These are phyloP conservation scores for Petaurus breviceps DNA, from an alignment of 2,113 vertebrate genomes.

Conservation along the genomic window DNA sequence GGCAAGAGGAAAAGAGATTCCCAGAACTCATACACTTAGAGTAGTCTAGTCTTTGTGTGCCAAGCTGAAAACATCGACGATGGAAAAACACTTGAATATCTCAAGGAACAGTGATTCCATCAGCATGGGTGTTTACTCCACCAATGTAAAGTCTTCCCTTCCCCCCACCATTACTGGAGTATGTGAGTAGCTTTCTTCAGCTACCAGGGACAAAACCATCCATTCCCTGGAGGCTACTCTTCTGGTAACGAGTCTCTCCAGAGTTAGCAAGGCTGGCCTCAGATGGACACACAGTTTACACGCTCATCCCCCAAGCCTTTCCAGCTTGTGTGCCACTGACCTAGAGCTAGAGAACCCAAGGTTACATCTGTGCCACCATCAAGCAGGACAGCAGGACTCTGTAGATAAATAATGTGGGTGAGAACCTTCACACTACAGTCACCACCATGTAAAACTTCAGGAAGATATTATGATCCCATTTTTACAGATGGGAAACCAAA, in stretches of 20 bases:
- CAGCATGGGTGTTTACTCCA: neutral
- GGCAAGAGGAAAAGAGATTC: neutral
- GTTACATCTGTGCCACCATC: neutral
- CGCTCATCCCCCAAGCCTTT: neutral
- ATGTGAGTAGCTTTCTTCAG: neutral
- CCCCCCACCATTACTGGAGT: neutral
- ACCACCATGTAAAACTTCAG: neutral
- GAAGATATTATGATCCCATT: neutral
- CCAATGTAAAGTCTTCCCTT: neutral
- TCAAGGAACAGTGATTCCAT: neutral
- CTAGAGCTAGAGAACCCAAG: neutral
- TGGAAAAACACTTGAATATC: neutral
- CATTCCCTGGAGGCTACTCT: neutral
- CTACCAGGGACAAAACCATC: neutral
- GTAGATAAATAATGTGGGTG: neutral
- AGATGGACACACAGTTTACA: neutral
- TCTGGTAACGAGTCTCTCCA: neutral
- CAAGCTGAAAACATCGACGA: neutral
- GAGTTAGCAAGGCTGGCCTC: neutral
- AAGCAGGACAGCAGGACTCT: neutral
- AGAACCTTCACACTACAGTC: neutral
- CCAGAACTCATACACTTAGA: neutral
- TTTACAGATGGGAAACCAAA: neutral
- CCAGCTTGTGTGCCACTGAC: neutral
- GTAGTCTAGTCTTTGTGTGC: neutral